These are phyloP conservation scores for Balaenoptera acutorostrata DNA, from an alignment of 2,113 vertebrate genomes.

Conservation along the genomic window DNA sequence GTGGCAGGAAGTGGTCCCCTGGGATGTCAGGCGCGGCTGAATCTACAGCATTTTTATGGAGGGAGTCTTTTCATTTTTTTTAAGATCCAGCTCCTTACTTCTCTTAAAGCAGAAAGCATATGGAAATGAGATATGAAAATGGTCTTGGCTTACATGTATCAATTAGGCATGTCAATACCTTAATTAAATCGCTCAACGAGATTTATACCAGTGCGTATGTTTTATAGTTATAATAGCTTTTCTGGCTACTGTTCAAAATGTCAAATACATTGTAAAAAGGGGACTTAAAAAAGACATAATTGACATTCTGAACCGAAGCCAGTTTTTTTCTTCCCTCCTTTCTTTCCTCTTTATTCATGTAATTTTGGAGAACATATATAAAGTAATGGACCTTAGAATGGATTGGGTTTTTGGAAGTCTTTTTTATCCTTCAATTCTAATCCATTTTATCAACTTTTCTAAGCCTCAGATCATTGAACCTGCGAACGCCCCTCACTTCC, in stretches of 20 bases:
- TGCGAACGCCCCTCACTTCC: slow-evolving; percentile 7
- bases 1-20: slow-evolving; percentile 90
- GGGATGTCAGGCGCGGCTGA: slow-evolving; percentile 84
- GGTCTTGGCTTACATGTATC: slow-evolving; percentile 91
- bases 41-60: slow-evolving; percentile 86
- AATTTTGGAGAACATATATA: slow-evolving; percentile 81
- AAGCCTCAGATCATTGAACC: slow-evolving; percentile 68
- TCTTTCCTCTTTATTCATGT: slow-evolving; percentile 79
- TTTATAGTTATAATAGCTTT: slow-evolving; percentile 99
- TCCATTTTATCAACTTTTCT: slow-evolving; percentile 77
- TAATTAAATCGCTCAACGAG: slow-evolving; percentile 99
- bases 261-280: slow-evolving; percentile 94
- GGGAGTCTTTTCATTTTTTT: slow-evolving; percentile 20
- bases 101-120: slow-evolving; percentile 85
- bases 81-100: background rate
- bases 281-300: slow-evolving; percentile 82
- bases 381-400: slow-evolving; percentile 81
- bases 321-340: slow-evolving; percentile 70
- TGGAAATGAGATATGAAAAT: slow-evolving; percentile 95
- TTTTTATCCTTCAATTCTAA: slow-evolving; percentile 77
- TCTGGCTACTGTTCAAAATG: slow-evolving; percentile 95
- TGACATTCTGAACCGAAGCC: slow-evolving; percentile 83
- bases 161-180: slow-evolving; percentile 99
- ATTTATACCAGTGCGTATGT: slow-evolving; percentile 97
- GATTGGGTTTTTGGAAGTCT: slow-evolving; percentile 76